phyloP scores from a whole-genome alignment of 53 echinoderm and acorn worm genomes.

The Arbacia lixula region DNA sequence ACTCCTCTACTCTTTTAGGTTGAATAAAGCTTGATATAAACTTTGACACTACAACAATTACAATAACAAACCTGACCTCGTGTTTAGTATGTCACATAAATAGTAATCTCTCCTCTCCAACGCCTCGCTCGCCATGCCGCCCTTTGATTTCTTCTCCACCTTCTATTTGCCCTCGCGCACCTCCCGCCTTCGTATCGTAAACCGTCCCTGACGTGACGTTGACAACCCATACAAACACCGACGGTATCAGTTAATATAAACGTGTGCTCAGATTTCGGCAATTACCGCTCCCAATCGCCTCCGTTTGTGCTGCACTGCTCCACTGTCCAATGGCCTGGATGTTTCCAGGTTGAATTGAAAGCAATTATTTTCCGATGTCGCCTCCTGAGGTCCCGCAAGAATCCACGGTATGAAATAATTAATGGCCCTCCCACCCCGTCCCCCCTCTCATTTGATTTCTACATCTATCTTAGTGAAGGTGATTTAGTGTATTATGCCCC shows the following conservation, averaged over 20 bases:
- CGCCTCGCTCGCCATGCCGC: not conserved
- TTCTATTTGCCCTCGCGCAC: not conserved
- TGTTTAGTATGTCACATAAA: no score
- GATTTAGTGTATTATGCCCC: no score
- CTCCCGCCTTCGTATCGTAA: not conserved
- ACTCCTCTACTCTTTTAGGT: no score
- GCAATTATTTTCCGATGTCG: slow-evolving; percentile 33
- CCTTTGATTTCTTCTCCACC: slow-evolving; percentile 7
- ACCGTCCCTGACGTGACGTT: slow-evolving; percentile 25
- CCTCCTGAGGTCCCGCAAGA: not conserved
- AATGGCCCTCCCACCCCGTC: no score
- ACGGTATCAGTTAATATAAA: slow-evolving; percentile 38
- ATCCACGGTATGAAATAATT: slow-evolving; percentile 5
- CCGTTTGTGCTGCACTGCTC: not conserved
- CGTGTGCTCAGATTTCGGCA: slow-evolving; percentile 37
- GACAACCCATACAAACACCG: slow-evolving; percentile 33
- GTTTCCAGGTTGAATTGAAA: not conserved
- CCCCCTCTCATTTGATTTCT: not conserved
- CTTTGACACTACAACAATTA: not conserved
- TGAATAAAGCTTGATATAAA: not conserved
- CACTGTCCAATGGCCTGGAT: not conserved
- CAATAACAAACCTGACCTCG: slow-evolving; percentile 24
- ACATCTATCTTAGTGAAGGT: no score
- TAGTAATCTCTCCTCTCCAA: no score
- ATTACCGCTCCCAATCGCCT: slow-evolving; percentile 19